Evolutionary conservation across 2,797 vertebrate genomes (phyloP).

Genomic region (Enteromius treurensis): DNA sequence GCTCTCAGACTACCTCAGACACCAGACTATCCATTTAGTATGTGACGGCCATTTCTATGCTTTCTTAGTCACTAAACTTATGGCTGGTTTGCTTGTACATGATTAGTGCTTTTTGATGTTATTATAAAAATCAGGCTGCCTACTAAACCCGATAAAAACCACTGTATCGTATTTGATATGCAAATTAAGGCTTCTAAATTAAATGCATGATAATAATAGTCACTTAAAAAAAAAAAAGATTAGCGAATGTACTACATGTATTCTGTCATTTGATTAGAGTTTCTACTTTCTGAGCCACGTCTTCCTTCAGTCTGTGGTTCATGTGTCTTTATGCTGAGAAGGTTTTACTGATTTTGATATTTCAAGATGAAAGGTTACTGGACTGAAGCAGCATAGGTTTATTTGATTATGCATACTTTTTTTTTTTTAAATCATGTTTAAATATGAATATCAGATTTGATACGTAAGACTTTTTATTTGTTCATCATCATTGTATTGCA

Average conservation of each 20-base stretch:
- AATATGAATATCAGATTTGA: neutral
- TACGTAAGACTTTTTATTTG: neutral
- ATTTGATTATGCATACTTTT: neutral
- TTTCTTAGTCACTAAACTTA: neutral
- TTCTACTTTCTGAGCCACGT: neutral
- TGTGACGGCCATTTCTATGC: slow-evolving; percentile 13
- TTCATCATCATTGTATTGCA: neutral
- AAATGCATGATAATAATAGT: too few species aligned
- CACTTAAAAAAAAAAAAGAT: neutral
- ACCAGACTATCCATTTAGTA: slow-evolving; percentile 31
- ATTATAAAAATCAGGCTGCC: neutral
- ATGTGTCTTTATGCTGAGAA: neutral
- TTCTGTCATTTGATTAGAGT: neutral
- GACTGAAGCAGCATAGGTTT: neutral
- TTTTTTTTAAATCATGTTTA: neutral
- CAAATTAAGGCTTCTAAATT: neutral
- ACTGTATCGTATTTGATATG: neutral
- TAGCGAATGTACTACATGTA: neutral
- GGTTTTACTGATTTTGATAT: neutral
- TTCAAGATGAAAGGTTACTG: neutral
- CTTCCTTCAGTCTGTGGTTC: neutral
- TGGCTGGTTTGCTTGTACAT: neutral
- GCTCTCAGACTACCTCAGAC: neutral
- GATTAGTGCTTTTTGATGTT: neutral
- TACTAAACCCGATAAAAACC: neutral